Base-by-base conservation (phyloP, 1,140 invertebrate species). In the Bombyx mandarina region DNA sequence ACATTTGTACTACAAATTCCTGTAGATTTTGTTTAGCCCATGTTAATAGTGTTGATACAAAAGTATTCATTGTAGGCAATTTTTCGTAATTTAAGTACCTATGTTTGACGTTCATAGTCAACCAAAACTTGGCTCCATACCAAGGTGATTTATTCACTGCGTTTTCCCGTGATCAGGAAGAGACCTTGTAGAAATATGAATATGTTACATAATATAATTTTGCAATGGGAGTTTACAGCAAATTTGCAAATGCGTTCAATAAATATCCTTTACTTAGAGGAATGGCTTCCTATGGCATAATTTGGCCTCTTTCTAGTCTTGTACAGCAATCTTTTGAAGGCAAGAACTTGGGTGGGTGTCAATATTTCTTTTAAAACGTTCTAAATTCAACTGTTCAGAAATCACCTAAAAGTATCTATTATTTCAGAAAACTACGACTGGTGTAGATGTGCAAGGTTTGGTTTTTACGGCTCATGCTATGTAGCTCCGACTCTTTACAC, bases 241-340 rank as follows among this genome's bases (percentile, higher is more conserved):
- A 79, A 70, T 63, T 79, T 45, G 60, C 48, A 60, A 54, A 63
- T 51, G 63, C 67, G 26, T 80, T 79, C 52, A 77, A 63, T 62
- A 84, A 85, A 54, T 85, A 83, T 74, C 83, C 83, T 54, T 60
- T 85, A 47, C 56, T 82, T 45, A 63, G 84, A 52, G 82, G 80
- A 48, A 85, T 87, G 82, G 72, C 73, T 51, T 84, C 82, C 12
- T 87, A 87, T 67, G 72, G 74, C 56, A 52, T 84, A 48, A 85
- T 85, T 58, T 87, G 84, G 84, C 82, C 84, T 22, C 60, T 71
- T 48, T 87, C 84, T 50, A 85, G 84, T 73, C 75, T 87, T 52
- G 79, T 87, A 53, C 84, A 86, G 59, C 83, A 87, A 71, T 75
- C 76, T 46, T 78, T 87, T 67, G 83, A 87, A 70, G 78, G 75